These are phyloP conservation scores for Empis stercorea DNA, from an alignment of 2,888 invertebrate genomes.

Conservation along the genomic window DNA sequence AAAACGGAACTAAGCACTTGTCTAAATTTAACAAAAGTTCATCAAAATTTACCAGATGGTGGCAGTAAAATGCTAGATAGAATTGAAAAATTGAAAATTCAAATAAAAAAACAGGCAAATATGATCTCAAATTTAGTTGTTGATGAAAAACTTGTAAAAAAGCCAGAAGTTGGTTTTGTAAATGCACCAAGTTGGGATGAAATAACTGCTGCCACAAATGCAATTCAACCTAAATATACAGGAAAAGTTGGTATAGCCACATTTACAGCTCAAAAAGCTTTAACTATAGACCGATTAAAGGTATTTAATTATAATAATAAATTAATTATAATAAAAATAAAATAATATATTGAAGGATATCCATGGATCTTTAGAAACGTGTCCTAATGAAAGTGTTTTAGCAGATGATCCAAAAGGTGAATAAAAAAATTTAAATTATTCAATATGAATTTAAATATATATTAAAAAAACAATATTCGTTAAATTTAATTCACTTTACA, in stretches of 20 bases:
- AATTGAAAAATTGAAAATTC: constrained; percentile 35
- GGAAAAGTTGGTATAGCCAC: constrained; percentile 48
- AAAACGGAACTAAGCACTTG: constrained; percentile 36
- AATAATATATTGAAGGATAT: constrained; percentile 35
- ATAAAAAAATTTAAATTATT: too few relatives aligned
- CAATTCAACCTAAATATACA: constrained; percentile 27
- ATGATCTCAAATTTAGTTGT: constrained; percentile 41
- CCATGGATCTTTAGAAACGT: constrained; percentile 53
- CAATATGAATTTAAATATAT: too few relatives aligned
- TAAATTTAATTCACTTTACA: too few relatives aligned
- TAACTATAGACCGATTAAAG: constrained; percentile 59
- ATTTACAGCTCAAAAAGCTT: constrained; percentile 49
- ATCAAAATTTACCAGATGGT: constrained; percentile 45
- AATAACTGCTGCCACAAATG: constrained; percentile 27
- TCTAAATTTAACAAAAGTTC: constrained; percentile 22
- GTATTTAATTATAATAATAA: constrained; percentile 14
- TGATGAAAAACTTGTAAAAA: constrained; percentile 19
- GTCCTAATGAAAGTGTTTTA: constrained; percentile 47
- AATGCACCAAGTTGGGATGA: constrained; percentile 25
- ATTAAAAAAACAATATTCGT: too few relatives aligned
- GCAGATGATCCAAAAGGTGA: constrained; percentile 49
- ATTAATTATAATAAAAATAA: not conserved
- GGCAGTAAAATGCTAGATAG: constrained; percentile 44
- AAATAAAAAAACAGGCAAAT: constrained; percentile 37
- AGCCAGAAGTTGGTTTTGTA: constrained; percentile 1